Evolutionary conservation across 2,113 vertebrate genomes (phyloP), one percentile per base, ranked within the genome.

Genomic region (Tychaedon coryphoeus): DNA sequence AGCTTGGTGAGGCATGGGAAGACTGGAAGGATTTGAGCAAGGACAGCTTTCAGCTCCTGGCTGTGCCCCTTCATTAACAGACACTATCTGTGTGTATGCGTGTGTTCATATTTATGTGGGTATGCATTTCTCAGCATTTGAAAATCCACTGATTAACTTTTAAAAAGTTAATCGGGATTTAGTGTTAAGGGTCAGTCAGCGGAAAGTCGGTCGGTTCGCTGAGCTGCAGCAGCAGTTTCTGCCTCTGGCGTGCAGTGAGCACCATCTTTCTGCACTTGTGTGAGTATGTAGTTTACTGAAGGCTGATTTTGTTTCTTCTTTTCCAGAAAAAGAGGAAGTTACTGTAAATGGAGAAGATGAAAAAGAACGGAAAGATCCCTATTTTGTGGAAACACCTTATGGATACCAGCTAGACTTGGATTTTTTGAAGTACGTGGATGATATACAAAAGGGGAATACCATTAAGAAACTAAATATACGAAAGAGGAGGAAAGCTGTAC

Each of bases 401-500:
- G 99, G 99, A 88, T 99, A 98, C 94, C 99, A 99, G 95, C 86
- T 99, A 96, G 99, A 99, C 97, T 97, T 99, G 97, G 99, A 99
- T 96, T 99, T 99, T 96, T 98, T 99, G 72, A 99, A 99, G 92
- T 99, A 99, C 62, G 99, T 99, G 93, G 99, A 99, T 69, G 99
- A 99, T 97, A 99, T 99, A 80, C 99, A 99, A 94, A 98, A 99
- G 96, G 99, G 99, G 79, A 99, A 99, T 96, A 99, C 99, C 18
- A 98, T 99, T 90, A 99, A 98, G 96, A 99, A 99, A 97, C 92
- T 99, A 80, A 99, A 99, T 66, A 98, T 99, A 96, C 98, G 97
- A 95, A 99, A 99, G 96, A 99, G 98, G 93, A 97, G 98, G 86
- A 99, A 98, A 97, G 90, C 94, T 16, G 33, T 97, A 51, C 98